Evolutionary conservation across 2,888 invertebrate genomes (phyloP).

Genomic region (Drosophila sordidula): DNA sequence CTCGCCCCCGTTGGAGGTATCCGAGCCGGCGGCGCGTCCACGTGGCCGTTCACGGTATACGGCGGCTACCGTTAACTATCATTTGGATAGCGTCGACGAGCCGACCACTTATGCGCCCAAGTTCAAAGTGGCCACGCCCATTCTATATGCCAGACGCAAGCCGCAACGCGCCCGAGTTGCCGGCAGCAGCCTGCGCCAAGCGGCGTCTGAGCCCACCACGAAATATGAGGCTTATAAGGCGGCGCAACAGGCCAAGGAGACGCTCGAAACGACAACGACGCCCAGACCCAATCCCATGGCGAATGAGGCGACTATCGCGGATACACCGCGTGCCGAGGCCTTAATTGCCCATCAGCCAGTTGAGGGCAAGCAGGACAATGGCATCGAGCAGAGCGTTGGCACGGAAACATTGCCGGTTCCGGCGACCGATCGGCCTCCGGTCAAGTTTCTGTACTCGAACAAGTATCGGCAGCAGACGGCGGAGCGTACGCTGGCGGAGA

Average conservation of each 20-base stretch:
- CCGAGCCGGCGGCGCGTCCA: conserved; percentile 59
- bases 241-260: conserved; percentile 58
- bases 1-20: conserved; percentile 69
- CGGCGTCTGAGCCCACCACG: conserved; percentile 42
- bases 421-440: conserved; percentile 76
- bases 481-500: conserved; percentile 80
- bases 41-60: conserved; percentile 84
- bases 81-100: conserved; percentile 76
- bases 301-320: conserved; percentile 62
- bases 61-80: conserved; percentile 72
- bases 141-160: conserved; percentile 62
- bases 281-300: conserved; percentile 57
- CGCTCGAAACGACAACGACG: conserved; percentile 13
- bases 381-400: conserved; percentile 59
- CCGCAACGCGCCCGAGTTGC: conserved; percentile 66
- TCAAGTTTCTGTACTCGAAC: conserved; percentile 81
- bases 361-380: conserved; percentile 75
- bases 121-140: conserved; percentile 57
- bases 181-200: conserved; percentile 40
- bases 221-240: conserved; percentile 74
- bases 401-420: conserved; percentile 44
- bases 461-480: conserved; percentile 82
- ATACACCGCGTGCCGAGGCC: conserved; percentile 80
- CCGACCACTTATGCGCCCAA: conserved; percentile 84
- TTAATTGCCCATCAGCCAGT: conserved; percentile 66